phyloP scores from a whole-genome alignment of 2,113 vertebrate species.

The Halcyon senegalensis region DNA sequence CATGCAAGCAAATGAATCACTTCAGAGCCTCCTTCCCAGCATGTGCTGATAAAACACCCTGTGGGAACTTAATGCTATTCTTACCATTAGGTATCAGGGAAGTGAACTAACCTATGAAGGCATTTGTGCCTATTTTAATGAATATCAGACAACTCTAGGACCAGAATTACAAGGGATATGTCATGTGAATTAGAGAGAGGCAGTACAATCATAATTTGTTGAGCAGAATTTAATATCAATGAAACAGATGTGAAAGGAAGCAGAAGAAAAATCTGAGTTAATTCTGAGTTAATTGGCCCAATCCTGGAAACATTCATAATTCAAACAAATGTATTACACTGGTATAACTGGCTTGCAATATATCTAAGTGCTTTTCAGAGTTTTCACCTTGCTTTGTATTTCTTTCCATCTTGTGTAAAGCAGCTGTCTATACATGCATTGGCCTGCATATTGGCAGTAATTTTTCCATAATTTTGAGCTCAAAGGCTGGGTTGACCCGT shows the following conservation, averaged over 20 bases:
- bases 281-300: slow-evolving; percentile 20
- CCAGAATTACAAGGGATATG: not conserved
- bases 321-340: not conserved
- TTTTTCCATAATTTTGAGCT: not conserved
- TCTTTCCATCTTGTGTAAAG: not conserved
- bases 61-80: not conserved
- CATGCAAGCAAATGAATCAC: not conserved
- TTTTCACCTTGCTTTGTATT: not conserved
- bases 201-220: not conserved
- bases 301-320: not conserved
- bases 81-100: not conserved
- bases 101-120: not conserved
- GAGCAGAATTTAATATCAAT: not conserved
- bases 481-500: not conserved
- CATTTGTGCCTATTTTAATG: not conserved
- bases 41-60: not conserved
- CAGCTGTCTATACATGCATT: not conserved
- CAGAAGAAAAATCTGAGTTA: not conserved
- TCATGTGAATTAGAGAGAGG: not conserved
- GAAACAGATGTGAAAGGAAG: not conserved
- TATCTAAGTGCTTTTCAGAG: not conserved
- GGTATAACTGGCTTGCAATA: not conserved
- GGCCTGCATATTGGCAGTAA: not conserved
- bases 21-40: not conserved
- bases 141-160: not conserved